Evolutionary conservation across 2,113 vertebrate species (phyloP).

Genomic region (Callipepla californica): DNA sequence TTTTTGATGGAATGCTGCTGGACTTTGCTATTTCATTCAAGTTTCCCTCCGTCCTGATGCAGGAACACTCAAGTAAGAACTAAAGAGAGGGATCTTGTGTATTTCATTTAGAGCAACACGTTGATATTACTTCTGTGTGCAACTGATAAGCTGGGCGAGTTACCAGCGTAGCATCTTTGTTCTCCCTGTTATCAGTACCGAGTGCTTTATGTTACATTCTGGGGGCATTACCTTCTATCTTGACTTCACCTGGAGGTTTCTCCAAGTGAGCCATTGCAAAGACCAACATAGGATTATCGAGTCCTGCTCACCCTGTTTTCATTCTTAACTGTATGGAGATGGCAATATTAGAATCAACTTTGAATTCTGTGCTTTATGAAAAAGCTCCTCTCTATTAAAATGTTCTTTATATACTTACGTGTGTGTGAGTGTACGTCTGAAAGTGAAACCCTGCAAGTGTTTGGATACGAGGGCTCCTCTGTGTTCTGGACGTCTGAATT

Average conservation of each 20-base stretch:
- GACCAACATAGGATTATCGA: fast-evolving
- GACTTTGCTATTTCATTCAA: background rate
- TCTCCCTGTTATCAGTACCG: background rate
- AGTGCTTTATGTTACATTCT: background rate
- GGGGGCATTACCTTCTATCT: background rate
- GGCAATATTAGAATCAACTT: background rate
- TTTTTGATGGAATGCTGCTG: background rate
- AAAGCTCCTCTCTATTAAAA: background rate
- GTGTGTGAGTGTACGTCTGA: no score
- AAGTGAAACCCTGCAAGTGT: background rate
- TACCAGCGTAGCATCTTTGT: background rate
- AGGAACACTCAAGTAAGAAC: background rate
- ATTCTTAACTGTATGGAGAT: background rate
- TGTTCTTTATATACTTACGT: background rate
- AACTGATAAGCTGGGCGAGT: background rate
- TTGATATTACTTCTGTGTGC: background rate
- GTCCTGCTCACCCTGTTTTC: background rate
- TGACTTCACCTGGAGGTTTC: background rate
- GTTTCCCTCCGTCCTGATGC: background rate
- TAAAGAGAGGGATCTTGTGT: background rate
- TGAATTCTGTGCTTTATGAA: background rate
- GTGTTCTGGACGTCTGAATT: background rate
- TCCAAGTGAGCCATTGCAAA: fast-evolving
- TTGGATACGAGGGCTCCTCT: background rate
- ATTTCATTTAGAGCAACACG: background rate